Evolutionary conservation across 2,888 invertebrate genomes (phyloP).

Genomic region (Linnaemya tessellans): DNA sequence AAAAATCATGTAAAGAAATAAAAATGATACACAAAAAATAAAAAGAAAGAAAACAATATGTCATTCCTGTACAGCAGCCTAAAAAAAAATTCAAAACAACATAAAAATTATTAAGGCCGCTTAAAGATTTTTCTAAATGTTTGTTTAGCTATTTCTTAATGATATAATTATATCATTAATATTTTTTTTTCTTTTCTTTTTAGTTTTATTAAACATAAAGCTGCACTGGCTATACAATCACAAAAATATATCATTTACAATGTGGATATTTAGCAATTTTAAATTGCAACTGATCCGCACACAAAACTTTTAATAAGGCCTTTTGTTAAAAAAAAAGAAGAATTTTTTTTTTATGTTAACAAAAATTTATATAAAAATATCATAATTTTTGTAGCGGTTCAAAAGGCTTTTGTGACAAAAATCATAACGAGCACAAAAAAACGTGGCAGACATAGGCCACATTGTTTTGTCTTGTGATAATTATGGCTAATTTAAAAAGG

Average conservation of each 20-base stretch:
- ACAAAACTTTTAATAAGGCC: slow-evolving; percentile 64
- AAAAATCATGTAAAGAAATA: neutral
- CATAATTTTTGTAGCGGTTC: slow-evolving; percentile 58
- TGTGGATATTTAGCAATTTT: slow-evolving; percentile 64
- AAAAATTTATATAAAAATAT: slow-evolving; percentile 58
- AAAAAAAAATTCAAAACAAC: neutral
- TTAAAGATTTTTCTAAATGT: slow-evolving; percentile 41
- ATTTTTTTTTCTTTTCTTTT: slow-evolving; percentile 28
- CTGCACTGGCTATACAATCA: neutral
- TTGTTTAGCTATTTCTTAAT: slow-evolving; percentile 56
- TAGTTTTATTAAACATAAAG: neutral
- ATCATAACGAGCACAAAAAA: neutral
- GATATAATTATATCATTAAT: slow-evolving; percentile 70
- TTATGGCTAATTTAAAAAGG: slow-evolving; percentile 80
- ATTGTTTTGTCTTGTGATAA: slow-evolving; percentile 60
- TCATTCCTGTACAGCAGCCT: neutral
- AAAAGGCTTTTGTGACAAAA: slow-evolving; percentile 23
- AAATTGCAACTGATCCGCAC: slow-evolving; percentile 68
- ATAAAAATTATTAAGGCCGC: slow-evolving; percentile 8
- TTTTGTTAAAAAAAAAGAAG: slow-evolving; percentile 58
- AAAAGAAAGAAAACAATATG: neutral
- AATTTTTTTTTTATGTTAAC: slow-evolving; percentile 29
- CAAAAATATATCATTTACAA: slow-evolving; percentile 66
- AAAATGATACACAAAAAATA: neutral
- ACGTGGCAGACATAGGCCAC: neutral